Conservation (phyloP, 2,797 vertebrate genomes). For the Sebastes itinus region DNA sequence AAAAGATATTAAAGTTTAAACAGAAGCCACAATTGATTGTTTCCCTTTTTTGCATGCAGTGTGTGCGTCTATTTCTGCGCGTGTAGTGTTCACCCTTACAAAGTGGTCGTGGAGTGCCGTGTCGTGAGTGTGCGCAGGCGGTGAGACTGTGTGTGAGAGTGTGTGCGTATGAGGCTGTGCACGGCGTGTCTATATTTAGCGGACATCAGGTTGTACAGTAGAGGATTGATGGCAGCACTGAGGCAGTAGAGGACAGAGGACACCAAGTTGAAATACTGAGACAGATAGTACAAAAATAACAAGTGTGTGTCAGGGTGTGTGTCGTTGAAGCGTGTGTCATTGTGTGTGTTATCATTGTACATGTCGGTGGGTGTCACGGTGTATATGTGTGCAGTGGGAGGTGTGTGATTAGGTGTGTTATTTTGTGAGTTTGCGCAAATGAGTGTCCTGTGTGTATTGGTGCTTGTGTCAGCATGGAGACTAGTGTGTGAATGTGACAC, state of each 20-base stretch:
- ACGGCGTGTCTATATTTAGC: constrained; percentile 78
- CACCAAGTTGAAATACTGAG: constrained; percentile 85
- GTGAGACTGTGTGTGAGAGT: constrained; percentile 8
- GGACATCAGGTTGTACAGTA: constrained; percentile 85
- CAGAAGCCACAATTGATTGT: not conserved
- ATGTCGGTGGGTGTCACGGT: not conserved
- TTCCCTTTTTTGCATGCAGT: constrained; percentile 3
- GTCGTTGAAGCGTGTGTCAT: not conserved
- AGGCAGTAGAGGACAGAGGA: constrained; percentile 86
- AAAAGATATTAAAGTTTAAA: not conserved
- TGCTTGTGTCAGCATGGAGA: too few relatives aligned
- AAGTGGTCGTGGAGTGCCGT: constrained; percentile 55
- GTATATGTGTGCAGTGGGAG: not conserved
- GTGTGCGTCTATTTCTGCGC: not conserved
- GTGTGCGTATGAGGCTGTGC: constrained; percentile 68
- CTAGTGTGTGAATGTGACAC: too few relatives aligned
- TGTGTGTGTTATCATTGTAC: not conserved
- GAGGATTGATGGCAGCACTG: constrained; percentile 84
- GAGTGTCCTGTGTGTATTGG: not conserved
- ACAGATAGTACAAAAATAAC: constrained; percentile 76
- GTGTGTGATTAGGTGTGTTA: too few relatives aligned
- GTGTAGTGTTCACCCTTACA: constrained; percentile 14
- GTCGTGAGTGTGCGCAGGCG: constrained; percentile 23
- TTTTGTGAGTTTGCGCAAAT: too few relatives aligned
- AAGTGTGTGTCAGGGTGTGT: constrained; percentile 17